phyloP scores from a whole-genome alignment of 1,140 invertebrate genomes.

The Penaeus japonicus region DNA sequence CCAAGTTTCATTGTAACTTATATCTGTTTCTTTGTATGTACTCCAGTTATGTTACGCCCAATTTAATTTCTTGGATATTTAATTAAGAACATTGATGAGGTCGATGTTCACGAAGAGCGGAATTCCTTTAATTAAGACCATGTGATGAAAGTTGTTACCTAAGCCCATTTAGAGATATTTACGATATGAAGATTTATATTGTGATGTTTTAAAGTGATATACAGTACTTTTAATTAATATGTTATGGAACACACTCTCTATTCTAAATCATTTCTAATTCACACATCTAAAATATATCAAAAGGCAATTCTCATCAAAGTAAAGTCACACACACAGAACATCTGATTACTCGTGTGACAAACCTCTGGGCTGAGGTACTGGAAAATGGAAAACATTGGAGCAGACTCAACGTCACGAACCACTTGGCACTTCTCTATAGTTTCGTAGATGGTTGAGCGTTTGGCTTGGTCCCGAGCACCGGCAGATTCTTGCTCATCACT shows the following conservation, averaged over 20 bases:
- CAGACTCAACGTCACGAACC: constrained; percentile 52
- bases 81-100: too few relatives aligned
- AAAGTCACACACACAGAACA: constrained; percentile 31
- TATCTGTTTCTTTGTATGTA: not conserved
- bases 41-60: too few relatives aligned
- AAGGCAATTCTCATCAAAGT: not conserved
- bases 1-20: constrained; percentile 3
- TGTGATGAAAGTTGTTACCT: constrained; percentile 4
- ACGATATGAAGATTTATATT: too few relatives aligned
- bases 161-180: too few relatives aligned
- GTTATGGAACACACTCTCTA: too few relatives aligned
- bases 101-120: too few relatives aligned
- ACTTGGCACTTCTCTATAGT: constrained; percentile 54
- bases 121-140: not conserved
- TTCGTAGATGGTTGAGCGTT: constrained; percentile 58
- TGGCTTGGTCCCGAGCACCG: constrained; percentile 25
- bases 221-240: too few relatives aligned
- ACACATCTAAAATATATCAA: constrained; percentile 6
- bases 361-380: constrained; percentile 54
- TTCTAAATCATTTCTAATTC: not conserved
- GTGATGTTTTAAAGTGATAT: too few relatives aligned
- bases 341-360: constrained; percentile 46
- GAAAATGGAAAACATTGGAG: constrained; percentile 59
- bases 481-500: constrained; percentile 28
- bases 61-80: too few relatives aligned